Evolutionary conservation across 2,797 vertebrate species (phyloP).

Genomic region (Aeoliscus strigatus): DNA sequence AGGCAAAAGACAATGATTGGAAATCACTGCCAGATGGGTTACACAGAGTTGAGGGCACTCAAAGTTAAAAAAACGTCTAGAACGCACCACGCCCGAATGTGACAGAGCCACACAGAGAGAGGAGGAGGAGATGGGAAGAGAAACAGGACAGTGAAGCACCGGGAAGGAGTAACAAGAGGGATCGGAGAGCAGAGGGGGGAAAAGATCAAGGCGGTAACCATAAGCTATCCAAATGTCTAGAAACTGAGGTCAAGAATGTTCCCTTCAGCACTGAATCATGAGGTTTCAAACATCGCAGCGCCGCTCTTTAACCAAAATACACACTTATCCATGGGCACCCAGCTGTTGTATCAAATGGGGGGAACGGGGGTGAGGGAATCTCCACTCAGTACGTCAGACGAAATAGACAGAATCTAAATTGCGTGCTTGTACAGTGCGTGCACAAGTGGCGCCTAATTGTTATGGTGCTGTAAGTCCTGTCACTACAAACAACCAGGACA

Average conservation of each 20-base stretch:
- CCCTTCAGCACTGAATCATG: conserved; percentile 18
- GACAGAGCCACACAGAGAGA: conserved; percentile 5
- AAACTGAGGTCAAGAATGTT: conserved; percentile 13
- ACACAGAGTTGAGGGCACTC: conserved; percentile 10
- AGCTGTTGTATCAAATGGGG: conserved; percentile 33
- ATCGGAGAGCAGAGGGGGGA: background rate
- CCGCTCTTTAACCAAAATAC: conserved; percentile 22
- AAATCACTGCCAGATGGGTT: conserved; percentile 8
- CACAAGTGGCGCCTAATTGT: conserved; percentile 26
- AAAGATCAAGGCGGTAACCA: background rate
- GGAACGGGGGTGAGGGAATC: conserved; percentile 5
- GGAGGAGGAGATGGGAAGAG: background rate
- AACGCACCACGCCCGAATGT: conserved; percentile 4
- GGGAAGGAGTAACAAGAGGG: background rate
- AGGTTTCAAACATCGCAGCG: conserved; percentile 11
- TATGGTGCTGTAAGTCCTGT: conserved; percentile 29
- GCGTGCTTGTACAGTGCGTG: conserved; percentile 8
- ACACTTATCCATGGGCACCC: conserved; percentile 31
- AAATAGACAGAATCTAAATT: conserved; percentile 24
- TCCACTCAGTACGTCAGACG: conserved; percentile 10
- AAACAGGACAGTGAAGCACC: conserved; percentile 1
- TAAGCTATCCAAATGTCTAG: conserved; percentile 1
- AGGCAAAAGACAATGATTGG: conserved; percentile 12
- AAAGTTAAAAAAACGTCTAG: conserved; percentile 19
- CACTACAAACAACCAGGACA: conserved; percentile 25